Evolutionary conservation across 2,797 vertebrate species (phyloP).

Genomic region (Catamblyrhynchus diadema): DNA sequence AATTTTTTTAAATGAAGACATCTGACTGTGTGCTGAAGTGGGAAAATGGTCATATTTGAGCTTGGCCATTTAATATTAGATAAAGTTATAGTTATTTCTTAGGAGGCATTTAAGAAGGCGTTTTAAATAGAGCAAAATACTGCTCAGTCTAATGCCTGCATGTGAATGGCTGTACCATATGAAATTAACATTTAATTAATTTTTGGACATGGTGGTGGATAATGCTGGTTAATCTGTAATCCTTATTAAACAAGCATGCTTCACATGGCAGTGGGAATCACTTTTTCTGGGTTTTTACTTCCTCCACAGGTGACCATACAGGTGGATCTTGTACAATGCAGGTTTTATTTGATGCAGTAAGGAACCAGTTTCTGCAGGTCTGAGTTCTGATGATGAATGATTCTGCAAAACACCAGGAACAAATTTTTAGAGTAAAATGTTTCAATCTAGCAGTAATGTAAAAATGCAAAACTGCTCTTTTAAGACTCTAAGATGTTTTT

Average conservation of each 20-base stretch:
- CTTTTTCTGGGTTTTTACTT: neutral
- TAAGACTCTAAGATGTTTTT: neutral
- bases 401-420: neutral
- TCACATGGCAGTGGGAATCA: neutral
- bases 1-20: neutral
- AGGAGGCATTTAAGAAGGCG: neutral
- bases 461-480: neutral
- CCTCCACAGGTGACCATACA: neutral
- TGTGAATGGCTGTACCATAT: neutral
- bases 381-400: neutral
- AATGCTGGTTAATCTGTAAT: neutral
- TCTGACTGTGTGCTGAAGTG: neutral
- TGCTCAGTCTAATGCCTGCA: neutral
- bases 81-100: neutral
- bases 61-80: neutral
- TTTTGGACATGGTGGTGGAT: neutral
- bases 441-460: neutral
- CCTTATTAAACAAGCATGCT: neutral
- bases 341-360: neutral
- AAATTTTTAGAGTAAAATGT: neutral
- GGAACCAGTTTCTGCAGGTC: neutral
- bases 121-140: neutral
- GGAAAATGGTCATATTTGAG: neutral
- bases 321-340: neutral
- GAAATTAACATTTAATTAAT: neutral